Base-by-base conservation (phyloP, 2,888 invertebrate genomes). In the Rapana venosa region DNA sequence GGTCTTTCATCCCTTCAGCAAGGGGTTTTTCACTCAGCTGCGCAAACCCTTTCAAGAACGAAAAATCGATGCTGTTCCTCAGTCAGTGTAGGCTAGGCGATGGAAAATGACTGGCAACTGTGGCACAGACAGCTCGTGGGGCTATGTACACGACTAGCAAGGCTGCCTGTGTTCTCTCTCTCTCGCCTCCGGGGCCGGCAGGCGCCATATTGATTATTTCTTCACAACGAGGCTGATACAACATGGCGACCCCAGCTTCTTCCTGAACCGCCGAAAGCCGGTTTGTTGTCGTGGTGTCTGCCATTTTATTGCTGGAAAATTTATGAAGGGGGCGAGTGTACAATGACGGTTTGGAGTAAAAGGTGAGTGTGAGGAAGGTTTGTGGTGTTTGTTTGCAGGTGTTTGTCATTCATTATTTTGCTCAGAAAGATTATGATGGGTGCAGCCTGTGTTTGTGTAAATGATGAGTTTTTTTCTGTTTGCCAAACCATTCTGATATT, bases 151-250 rank as follows among this genome's bases (percentile, higher is more conserved):
- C 47, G 47, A 47, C 47, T 47, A 47, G 47, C 47, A 47, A 47
- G 47, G 4, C 47, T 47, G 47, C 47, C 47, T 47, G 47, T 47
- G 47, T 47, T 47, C 47, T 47, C 47, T 47, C 47, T 47, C 61
- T 20, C 61, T 61, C 61, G 6, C 61, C 22, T 61, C 61, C 15
- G 22, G 22, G 61, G 15, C 20, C 61, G 15, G 77, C 77, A 15
- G 32, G 32, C 32, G 77, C 77, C 77, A 79, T 79, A 79, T 79
- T 79, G 77, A 79, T 79, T 79, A 13, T 35, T 79, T 74, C n/a
- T 17, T 32, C 77, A 79, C 32, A 79, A 20, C 32, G 77, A 79
- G 77, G 77, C 77, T 79, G 77, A 79, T 20, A 79, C 77, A 79
- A 79, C 30, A 79, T 79, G 77, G 77, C 77, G 77, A 32, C 35